Evolutionary conservation across 2,113 vertebrate genomes (phyloP).

Genomic region (Corythornis madagascariensis): DNA sequence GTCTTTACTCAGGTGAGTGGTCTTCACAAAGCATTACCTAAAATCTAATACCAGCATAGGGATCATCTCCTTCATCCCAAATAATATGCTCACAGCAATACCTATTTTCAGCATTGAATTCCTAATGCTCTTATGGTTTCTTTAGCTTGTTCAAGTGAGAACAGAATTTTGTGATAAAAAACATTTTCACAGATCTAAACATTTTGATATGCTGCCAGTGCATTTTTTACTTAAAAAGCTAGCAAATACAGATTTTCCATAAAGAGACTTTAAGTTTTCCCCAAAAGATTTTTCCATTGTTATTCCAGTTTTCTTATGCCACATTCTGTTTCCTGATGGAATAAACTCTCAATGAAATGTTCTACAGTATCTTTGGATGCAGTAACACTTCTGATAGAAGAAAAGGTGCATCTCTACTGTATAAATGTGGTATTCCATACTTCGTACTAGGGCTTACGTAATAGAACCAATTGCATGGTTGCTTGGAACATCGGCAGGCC

Average conservation of each 20-base stretch:
- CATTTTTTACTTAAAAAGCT: conserved; percentile 27
- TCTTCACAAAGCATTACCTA: background rate
- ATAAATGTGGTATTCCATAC: background rate
- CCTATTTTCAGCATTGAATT: background rate
- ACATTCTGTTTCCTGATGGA: background rate
- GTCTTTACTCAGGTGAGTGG: background rate
- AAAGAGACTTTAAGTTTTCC: background rate
- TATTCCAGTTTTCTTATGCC: background rate
- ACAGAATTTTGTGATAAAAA: background rate
- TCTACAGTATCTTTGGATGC: background rate
- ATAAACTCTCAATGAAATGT: background rate
- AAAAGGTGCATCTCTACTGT: background rate
- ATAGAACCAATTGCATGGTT: background rate
- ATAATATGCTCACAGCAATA: background rate
- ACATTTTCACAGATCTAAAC: background rate
- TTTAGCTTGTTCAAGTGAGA: background rate
- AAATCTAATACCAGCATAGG: background rate
- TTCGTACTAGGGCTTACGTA: background rate
- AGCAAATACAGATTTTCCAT: background rate
- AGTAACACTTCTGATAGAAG: background rate
- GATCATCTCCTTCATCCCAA: background rate
- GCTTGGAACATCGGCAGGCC: background rate
- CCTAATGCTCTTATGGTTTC: background rate
- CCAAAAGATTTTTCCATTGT: background rate
- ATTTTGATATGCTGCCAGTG: background rate